Evolutionary conservation across 2,797 vertebrate species (phyloP).

Genomic region (Nannoperca australis): DNA sequence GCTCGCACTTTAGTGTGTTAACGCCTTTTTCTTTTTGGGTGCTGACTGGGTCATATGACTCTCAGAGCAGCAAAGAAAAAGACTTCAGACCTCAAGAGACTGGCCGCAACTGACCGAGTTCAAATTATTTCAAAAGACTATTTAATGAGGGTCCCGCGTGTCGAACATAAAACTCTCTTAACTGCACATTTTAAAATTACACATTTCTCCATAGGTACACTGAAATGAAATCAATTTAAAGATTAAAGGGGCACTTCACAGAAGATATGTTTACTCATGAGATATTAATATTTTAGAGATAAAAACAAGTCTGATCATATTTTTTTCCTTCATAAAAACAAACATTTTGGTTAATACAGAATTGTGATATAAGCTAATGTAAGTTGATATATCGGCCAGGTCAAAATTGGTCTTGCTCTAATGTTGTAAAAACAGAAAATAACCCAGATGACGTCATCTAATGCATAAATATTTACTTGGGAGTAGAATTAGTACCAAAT

Average conservation of each 20-base stretch:
- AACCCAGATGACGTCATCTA: not conserved
- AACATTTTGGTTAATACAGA: too few relatives aligned
- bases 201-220: not conserved
- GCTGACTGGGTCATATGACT: conserved; percentile 64
- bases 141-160: not conserved
- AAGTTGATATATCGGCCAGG: not conserved
- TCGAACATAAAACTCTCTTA: not conserved
- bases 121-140: not conserved
- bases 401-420: not conserved
- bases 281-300: too few relatives aligned
- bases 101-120: not conserved
- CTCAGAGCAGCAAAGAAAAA: not conserved
- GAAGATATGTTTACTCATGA: too few relatives aligned
- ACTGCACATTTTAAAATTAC: not conserved
- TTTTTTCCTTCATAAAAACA: too few relatives aligned
- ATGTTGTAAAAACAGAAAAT: not conserved
- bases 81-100: not conserved
- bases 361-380: not conserved
- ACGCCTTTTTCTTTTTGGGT: conserved; percentile 44
- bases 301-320: too few relatives aligned
- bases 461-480: not conserved
- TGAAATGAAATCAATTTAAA: not conserved
- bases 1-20: conserved; percentile 26
- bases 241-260: not conserved
- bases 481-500: not conserved